Conservation (phyloP, 2,797 vertebrate genomes). For the Paratrypauchen microcephalus region DNA sequence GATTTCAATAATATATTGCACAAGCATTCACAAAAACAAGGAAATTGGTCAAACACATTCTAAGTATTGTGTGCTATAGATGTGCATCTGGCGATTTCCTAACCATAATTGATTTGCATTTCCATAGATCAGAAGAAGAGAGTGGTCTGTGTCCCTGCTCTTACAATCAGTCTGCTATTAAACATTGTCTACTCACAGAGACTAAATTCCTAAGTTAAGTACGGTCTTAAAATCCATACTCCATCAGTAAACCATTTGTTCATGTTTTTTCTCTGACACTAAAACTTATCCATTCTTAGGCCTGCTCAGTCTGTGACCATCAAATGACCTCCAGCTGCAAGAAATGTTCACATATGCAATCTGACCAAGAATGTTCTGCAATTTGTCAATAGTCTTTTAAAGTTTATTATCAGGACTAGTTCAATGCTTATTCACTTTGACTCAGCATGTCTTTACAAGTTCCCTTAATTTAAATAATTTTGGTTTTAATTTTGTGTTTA, state of each 20-base stretch:
- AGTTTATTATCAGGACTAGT: conserved; percentile 17
- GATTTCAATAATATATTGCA: neutral
- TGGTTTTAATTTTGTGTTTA: neutral
- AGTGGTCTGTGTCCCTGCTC: conserved; percentile 4
- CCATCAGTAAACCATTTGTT: neutral
- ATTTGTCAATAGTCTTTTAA: conserved; percentile 17
- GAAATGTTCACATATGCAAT: neutral
- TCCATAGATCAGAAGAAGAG: conserved; percentile 13
- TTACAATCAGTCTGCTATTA: conserved; percentile 18
- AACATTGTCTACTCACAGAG: conserved; percentile 20
- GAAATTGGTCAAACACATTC: conserved; percentile 1
- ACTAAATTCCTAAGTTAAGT: conserved; percentile 5
- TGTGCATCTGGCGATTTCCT: conserved; percentile 9
- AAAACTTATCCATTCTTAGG: conserved; percentile 22
- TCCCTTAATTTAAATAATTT: neutral
- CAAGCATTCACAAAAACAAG: conserved; percentile 1
- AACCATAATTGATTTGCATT: conserved; percentile 25
- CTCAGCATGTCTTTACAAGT: conserved; percentile 11
- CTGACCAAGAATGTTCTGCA: conserved; percentile 12
- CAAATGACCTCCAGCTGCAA: conserved; percentile 47
- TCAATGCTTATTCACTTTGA: conserved; percentile 24
- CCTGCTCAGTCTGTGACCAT: conserved; percentile 38
- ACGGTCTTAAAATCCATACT: neutral
- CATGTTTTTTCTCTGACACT: neutral
- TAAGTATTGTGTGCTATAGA: neutral